Base-by-base conservation (phyloP, 1,140 invertebrate species). In the Drosophila mayri region DNA sequence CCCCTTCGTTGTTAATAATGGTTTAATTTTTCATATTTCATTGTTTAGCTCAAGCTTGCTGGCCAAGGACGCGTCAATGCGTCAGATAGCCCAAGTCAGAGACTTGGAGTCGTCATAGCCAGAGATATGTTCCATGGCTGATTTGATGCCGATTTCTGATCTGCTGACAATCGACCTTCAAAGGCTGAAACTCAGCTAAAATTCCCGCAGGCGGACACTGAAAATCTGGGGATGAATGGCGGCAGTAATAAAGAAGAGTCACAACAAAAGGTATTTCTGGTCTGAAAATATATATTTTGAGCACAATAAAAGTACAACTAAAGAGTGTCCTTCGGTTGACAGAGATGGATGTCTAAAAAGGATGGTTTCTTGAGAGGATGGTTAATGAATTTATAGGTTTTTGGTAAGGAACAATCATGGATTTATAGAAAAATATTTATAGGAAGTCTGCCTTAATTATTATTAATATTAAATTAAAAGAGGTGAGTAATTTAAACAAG, bases 21-120 rank as follows among this genome's bases (percentile, higher is more conserved):
- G 66, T 75, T 84, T 74, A 88, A 84, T 88, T 80, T 60, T 72
- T 72, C 68, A 72, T 60, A 72, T 50, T 90, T 75, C 84, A 88
- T 88, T 88, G 84, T 88, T 74, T 78, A 35, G 57, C 62, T 18
- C 30, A 10, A 4, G n/a, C 16, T 59, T 50, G 52, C 67, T 75
- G 67, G 25, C 41, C 40, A 88, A 88, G 84, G 84, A 88, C 84
- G 46, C 64, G 41, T 63, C 50, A 60, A 80, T 87, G 84, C 80
- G 83, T 87, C 83, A 87, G 61, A 55, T 41, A 25, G 28, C 8
- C 66, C 35, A 30, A 44, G 25, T 28, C 47, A 50, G 38, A 35
- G 10, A 62, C 40, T 58, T 62, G 35, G 20, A 38, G 52, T 55
- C 52, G 52, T 38, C 52, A 61, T 64, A 65, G 22, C 32, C 30